Base-by-base conservation (phyloP, 2,888 invertebrate genomes). In the Volucella bombylans region DNA sequence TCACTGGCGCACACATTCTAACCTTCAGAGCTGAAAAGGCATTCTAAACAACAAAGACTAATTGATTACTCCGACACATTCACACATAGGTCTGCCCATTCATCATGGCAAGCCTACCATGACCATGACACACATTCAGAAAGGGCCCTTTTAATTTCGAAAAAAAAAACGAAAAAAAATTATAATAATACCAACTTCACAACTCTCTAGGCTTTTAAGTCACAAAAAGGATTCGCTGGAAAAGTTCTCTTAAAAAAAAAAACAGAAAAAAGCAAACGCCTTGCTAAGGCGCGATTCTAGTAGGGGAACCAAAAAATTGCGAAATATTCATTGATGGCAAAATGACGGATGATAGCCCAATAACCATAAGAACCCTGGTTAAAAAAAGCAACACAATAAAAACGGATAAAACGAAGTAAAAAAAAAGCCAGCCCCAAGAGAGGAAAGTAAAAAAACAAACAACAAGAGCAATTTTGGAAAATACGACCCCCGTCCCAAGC, bases 281-380 rank as follows among this genome's bases (percentile, higher is more conserved):
- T 14, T 11, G n/a, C 15, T 10, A n/a, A 4, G 9, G 6, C 41
- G 10, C 45, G 31, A 23, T 39, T 9, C 15, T 15, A 4, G 4
- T 12, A 43, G 12, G 41, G 14, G 38, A 31, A 39, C 64, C 64
- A 81, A 81, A 59, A 81, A 81, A 64, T 69, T 76, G 31, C 61
- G 31, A 69, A 76, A 71, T 59, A 54, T 71, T 41, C 71, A 71
- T 76, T 74, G 69, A 74, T 71, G 74, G 80, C 74, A 50, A 71
- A 80, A 83, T 80, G 83, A 83, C 83, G 74, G 80, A 83, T 80
- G 69, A 80, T 83, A 67, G 72, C 67, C 74, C 65, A 71, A 80
- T 80, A 80, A 83, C 64, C 68, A 69, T 79, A 80, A 69, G 59
- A 47, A 59, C 50, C 43, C 49, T 59, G 65, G 61, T 59, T 71